Conservation (phyloP, 1,140 invertebrate species). For the Lepidurus couesii region DNA sequence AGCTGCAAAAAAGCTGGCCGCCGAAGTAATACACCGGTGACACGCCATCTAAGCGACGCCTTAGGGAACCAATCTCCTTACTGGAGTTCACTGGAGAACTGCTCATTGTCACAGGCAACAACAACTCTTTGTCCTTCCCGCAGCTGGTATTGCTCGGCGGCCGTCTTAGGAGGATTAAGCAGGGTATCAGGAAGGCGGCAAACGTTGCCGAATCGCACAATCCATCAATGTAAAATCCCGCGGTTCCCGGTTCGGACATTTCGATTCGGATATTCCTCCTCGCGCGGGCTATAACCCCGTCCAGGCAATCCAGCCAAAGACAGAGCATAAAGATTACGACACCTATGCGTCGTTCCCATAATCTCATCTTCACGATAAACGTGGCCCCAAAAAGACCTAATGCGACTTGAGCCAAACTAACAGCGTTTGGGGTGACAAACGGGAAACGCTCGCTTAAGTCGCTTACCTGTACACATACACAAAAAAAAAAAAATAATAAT, state of each 20-base stretch:
- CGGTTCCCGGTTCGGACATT: neutral
- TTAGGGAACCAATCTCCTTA: neutral
- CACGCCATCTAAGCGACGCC: neutral
- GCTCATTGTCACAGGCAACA: neutral
- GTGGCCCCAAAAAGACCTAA: neutral
- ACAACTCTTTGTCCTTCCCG: neutral
- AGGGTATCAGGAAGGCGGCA: neutral
- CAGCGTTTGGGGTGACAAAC: neutral
- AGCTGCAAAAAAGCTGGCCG: neutral
- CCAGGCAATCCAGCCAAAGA: neutral
- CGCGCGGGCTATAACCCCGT: neutral
- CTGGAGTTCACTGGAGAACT: neutral
- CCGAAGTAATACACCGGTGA: neutral
- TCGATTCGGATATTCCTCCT: neutral
- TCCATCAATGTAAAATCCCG: neutral
- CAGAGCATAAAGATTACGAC: neutral
- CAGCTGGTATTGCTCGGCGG: neutral
- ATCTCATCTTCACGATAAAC: neutral
- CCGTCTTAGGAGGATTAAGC: neutral
- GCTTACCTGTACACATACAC: neutral
- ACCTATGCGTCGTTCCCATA: neutral
- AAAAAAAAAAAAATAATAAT: neutral
- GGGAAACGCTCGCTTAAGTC: neutral
- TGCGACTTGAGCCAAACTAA: neutral
- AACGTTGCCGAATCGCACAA: neutral